phyloP scores from a whole-genome alignment of 1,140 invertebrate species.

The Octopus sinensis region DNA sequence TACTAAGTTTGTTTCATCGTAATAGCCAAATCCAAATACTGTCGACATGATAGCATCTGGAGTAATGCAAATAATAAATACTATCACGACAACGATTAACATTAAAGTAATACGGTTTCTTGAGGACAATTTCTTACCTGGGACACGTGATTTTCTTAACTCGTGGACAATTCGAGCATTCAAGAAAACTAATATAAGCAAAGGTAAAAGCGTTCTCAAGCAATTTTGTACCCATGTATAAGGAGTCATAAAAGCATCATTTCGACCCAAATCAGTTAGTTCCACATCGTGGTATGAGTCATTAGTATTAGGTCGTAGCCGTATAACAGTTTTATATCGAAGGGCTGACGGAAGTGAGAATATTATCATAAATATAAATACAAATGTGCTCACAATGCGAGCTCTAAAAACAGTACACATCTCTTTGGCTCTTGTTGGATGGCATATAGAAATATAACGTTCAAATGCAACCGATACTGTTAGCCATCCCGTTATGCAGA shows the following conservation, averaged over 20 bases:
- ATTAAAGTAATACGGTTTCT: slow-evolving; percentile 69
- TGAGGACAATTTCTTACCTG: slow-evolving; percentile 44
- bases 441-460: slow-evolving; percentile 91
- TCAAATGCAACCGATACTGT: slow-evolving; percentile 93
- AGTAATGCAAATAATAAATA: slow-evolving; percentile 74
- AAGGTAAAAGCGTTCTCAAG: slow-evolving; percentile 66
- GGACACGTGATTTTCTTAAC: slow-evolving; percentile 58
- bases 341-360: slow-evolving; percentile 49
- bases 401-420: slow-evolving; percentile 70
- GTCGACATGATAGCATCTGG: slow-evolving; percentile 69
- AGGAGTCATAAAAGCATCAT: slow-evolving; percentile 64
- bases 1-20: slow-evolving; percentile 55
- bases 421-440: slow-evolving; percentile 79
- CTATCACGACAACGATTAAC: slow-evolving; percentile 72
- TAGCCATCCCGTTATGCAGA: slow-evolving; percentile 75
- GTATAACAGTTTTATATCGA: slow-evolving; percentile 42
- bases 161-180: slow-evolving; percentile 72
- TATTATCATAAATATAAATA: slow-evolving; percentile 47
- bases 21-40: slow-evolving; percentile 53
- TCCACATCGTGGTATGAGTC: slow-evolving; percentile 33
- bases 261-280: slow-evolving; percentile 49
- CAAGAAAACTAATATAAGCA: slow-evolving; percentile 48
- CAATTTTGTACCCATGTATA: slow-evolving; percentile 69
- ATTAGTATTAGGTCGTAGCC: slow-evolving; percentile 30
- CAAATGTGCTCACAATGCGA: slow-evolving; percentile 37